phyloP scores from a whole-genome alignment of 2,113 vertebrate genomes.

The Callionymus lyra region DNA sequence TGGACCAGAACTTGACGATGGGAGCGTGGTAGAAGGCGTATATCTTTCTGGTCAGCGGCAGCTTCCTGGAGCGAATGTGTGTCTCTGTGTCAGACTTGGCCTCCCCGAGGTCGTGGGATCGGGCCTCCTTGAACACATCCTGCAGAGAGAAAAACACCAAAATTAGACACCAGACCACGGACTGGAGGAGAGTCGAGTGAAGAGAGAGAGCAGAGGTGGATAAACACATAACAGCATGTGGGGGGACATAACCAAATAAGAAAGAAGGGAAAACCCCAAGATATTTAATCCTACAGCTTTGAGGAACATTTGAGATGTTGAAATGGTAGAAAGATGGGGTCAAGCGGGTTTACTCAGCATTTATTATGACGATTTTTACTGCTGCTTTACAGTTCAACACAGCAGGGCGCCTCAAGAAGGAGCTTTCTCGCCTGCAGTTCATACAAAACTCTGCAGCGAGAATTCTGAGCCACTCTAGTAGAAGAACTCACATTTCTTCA shows the following conservation, averaged over 20 bases:
- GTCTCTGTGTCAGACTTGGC: constrained; percentile 82
- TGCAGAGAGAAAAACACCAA: constrained; percentile 41
- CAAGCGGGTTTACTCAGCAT: no score
- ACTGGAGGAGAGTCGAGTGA: not conserved
- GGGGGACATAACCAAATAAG: not conserved
- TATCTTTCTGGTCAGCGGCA: constrained; percentile 92
- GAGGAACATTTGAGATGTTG: no score
- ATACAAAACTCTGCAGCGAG: no score
- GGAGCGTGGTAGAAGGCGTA: constrained; percentile 97
- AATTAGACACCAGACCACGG: constrained; percentile 11
- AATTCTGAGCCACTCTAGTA: no score
- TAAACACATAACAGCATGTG: not conserved
- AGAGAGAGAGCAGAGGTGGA: not conserved
- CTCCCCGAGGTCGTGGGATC: constrained; percentile 68
- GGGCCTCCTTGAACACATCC: constrained; percentile 92
- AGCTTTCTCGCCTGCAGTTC: no score
- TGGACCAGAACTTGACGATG: constrained; percentile 98
- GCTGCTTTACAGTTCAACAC: no score
- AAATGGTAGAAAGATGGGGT: no score
- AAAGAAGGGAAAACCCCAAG: not conserved
- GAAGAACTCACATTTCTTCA: no score
- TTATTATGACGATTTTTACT: no score
- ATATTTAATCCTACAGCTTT: no score
- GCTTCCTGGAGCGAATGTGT: constrained; percentile 78
- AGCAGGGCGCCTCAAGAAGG: no score